phyloP scores from a whole-genome alignment of 2,113 vertebrate genomes.

The Oncorhynchus kisutch region DNA sequence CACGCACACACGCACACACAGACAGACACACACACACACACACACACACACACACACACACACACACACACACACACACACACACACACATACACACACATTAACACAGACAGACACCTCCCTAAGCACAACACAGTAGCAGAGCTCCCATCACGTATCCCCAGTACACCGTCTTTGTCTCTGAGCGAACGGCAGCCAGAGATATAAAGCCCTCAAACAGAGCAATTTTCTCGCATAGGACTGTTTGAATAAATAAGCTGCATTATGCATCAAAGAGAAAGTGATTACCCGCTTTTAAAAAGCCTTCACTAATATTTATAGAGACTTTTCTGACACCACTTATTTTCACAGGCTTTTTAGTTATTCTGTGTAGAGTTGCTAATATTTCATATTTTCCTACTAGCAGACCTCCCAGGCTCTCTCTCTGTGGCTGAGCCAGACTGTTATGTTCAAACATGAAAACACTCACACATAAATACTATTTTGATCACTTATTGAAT shows the following conservation, averaged over 20 bases:
- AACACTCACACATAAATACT: conserved; percentile 16
- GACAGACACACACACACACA: neutral
- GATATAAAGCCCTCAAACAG: conserved; percentile 44
- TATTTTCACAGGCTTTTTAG: conserved; percentile 39
- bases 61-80: neutral
- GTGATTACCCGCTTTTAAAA: conserved; percentile 72
- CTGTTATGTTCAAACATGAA: conserved; percentile 9
- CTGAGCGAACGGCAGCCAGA: conserved; percentile 31
- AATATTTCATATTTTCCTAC: conserved; percentile 26
- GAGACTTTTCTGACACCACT: conserved; percentile 54
- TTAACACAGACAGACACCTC: conserved; percentile 25
- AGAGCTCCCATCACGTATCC: neutral
- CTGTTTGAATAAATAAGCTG: conserved; percentile 67
- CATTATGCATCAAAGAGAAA: conserved; percentile 71
- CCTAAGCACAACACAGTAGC: conserved; percentile 19
- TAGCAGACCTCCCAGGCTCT: conserved; percentile 35
- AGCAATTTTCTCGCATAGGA: conserved; percentile 51
- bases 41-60: neutral
- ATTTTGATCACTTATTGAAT: no score
- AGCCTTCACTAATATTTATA: conserved; percentile 73
- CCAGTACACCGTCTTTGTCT: conserved; percentile 30
- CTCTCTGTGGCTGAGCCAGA: conserved; percentile 3
- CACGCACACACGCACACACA: neutral
- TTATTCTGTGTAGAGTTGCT: conserved; percentile 41
- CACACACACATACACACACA: conserved; percentile 18